Evolutionary conservation across 2,888 invertebrate genomes (phyloP).

Genomic region (Drosophila pseudotalamancana): DNA sequence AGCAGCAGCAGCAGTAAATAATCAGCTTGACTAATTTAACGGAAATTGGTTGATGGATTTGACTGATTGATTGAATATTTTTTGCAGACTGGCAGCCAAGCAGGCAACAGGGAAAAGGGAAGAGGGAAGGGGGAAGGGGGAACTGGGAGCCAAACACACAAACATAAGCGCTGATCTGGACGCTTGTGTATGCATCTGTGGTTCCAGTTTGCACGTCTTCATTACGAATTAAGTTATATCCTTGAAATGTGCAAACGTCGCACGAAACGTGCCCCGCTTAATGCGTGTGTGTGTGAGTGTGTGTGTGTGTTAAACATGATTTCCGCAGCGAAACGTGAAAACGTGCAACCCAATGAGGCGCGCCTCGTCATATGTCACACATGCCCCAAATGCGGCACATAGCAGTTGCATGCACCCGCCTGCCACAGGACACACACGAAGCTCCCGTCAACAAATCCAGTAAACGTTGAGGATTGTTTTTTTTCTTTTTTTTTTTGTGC

Average conservation of each 20-base stretch:
- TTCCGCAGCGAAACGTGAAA: conserved; percentile 66
- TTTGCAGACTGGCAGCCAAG: conserved; percentile 34
- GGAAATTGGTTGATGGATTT: conserved; percentile 75
- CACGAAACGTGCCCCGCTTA: conserved; percentile 58
- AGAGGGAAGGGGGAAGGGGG: too few relatives aligned
- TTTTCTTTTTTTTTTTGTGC: background rate
- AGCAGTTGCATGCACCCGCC: conserved; percentile 36
- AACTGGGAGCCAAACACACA: background rate
- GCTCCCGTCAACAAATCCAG: background rate
- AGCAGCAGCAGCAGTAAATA: conserved; percentile 39
- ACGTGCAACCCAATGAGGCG: conserved; percentile 43
- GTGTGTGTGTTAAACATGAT: conserved; percentile 55
- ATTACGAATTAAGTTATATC: conserved; percentile 77
- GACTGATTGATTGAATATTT: conserved; percentile 73
- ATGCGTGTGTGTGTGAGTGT: conserved; percentile 37
- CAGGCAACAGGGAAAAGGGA: too few relatives aligned
- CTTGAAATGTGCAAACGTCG: conserved; percentile 76
- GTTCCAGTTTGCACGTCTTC: conserved; percentile 67
- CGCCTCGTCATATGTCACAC: conserved; percentile 34
- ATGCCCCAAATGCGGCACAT: conserved; percentile 18
- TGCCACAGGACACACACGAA: background rate
- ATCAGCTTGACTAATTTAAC: conserved; percentile 64
- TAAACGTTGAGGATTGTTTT: conserved; percentile 14
- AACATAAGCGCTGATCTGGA: background rate
- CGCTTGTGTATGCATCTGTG: conserved; percentile 32